Percentiles rank a stretch among this genome's conserved stretches.
Evolutionary conservation across 2,113 vertebrate genomes (phyloP).

Genomic region (Scartelaos histophorus): DNA sequence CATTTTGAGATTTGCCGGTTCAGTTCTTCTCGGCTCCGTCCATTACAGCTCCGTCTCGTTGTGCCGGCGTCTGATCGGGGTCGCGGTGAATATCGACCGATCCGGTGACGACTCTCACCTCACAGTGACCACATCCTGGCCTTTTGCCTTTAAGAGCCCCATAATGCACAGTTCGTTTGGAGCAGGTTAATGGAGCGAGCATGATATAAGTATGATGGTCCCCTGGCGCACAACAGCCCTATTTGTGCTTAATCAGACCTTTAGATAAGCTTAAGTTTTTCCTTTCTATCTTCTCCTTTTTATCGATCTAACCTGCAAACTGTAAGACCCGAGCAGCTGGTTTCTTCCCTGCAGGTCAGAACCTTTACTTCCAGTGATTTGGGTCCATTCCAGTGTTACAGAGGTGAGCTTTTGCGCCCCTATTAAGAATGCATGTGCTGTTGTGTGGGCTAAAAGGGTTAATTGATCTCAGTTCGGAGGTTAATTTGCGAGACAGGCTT

Average conservation of each 20-base stretch:
- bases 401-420: slow-evolving; percentile 7
- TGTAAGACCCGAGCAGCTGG: not conserved
- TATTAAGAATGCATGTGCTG: slow-evolving; percentile 28
- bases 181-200: slow-evolving; percentile 60
- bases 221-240: slow-evolving; percentile 34
- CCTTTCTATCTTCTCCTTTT: slow-evolving; percentile 13
- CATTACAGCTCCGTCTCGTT: no score
- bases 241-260: slow-evolving; percentile 59
- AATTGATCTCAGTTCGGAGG: slow-evolving; percentile 53
- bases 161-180: slow-evolving; percentile 59
- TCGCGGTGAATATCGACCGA: slow-evolving; percentile 26
- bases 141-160: slow-evolving; percentile 53
- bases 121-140: slow-evolving; percentile 38
- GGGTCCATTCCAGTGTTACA: slow-evolving; percentile 13
- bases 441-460: slow-evolving; percentile 39
- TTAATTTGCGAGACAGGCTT: slow-evolving; percentile 54
- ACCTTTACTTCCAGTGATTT: slow-evolving; percentile 16
- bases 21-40: no score
- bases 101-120: slow-evolving; percentile 10
- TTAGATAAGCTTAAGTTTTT: slow-evolving; percentile 34
- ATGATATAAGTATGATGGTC: slow-evolving; percentile 32
- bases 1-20: no score
- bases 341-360: slow-evolving; percentile 11
- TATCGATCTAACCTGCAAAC: slow-evolving; percentile 4
- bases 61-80: no score